Conservation (phyloP, 2,888 invertebrate genomes). For the Buathra laborator region DNA sequence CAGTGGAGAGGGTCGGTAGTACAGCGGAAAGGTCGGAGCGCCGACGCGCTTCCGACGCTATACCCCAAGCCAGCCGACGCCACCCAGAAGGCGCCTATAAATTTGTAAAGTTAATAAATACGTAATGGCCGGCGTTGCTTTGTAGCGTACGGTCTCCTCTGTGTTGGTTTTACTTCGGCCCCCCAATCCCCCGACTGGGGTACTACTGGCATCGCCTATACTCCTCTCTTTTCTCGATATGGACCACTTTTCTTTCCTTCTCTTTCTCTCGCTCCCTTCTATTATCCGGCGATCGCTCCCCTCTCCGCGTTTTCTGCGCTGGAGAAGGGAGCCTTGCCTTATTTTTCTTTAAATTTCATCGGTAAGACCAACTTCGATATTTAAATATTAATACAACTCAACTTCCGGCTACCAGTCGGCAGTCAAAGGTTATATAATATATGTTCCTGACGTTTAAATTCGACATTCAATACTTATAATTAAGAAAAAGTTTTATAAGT, state of each 20-base stretch:
- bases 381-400: conserved; percentile 48
- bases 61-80: conserved; percentile 63
- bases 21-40: conserved; percentile 58
- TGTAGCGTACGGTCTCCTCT: conserved; percentile 79
- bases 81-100: conserved; percentile 84
- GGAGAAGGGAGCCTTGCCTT: conserved; percentile 40
- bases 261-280: conserved; percentile 56
- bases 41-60: conserved; percentile 33
- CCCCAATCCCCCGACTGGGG: conserved; percentile 57
- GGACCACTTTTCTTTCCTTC: conserved; percentile 66
- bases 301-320: background rate
- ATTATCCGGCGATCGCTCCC: conserved; percentile 35
- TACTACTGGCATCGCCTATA: conserved; percentile 41
- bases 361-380: conserved; percentile 50
- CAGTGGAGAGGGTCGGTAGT: conserved; percentile 35
- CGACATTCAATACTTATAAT: conserved; percentile 10
- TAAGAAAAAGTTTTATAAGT: background rate
- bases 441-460: conserved; percentile 9
- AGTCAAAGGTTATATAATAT: background rate
- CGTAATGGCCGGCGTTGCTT: conserved; percentile 84
- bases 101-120: conserved; percentile 85
- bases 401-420: conserved; percentile 19
- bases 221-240: conserved; percentile 59
- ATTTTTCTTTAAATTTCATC: conserved; percentile 66
- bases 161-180: conserved; percentile 71